phyloP scores from a whole-genome alignment of 1,140 invertebrate genomes.

The Panagrolaimus sp. region DNA sequence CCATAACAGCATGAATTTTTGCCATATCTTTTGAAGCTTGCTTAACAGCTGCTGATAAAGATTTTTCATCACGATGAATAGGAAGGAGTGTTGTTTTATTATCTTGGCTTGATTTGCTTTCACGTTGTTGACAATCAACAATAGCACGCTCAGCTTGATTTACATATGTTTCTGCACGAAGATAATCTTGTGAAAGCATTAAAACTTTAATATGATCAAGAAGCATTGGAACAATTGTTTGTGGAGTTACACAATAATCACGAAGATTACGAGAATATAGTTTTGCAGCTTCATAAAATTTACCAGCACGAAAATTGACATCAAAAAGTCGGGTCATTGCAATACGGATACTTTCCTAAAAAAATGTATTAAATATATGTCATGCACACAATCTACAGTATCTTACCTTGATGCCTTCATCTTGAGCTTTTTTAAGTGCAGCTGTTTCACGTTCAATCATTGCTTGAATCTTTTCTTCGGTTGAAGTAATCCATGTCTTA shows the following conservation, averaged over 20 bases:
- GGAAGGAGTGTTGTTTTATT: too few relatives aligned
- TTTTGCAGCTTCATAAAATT: slow-evolving; percentile 92
- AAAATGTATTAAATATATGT: slow-evolving; percentile 8
- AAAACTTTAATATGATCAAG: slow-evolving; percentile 93
- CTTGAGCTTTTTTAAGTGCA: slow-evolving; percentile 79
- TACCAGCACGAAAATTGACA: slow-evolving; percentile 92
- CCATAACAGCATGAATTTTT: slow-evolving; percentile 85
- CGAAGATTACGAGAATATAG: slow-evolving; percentile 84
- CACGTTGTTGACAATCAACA: not conserved
- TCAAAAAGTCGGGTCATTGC: slow-evolving; percentile 95
- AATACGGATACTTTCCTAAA: slow-evolving; percentile 64
- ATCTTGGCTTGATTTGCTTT: slow-evolving; percentile 39
- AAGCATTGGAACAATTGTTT: slow-evolving; percentile 96
- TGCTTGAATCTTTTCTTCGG: slow-evolving; percentile 29
- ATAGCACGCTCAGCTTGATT: slow-evolving; percentile 28
- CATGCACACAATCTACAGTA: too few relatives aligned
- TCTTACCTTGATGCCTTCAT: slow-evolving; percentile 75
- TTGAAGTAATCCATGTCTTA: slow-evolving; percentile 36
- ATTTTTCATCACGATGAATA: not conserved
- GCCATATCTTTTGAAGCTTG: slow-evolving; percentile 61
- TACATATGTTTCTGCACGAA: slow-evolving; percentile 29
- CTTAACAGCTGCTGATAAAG: slow-evolving; percentile 58
- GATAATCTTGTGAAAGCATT: not conserved
- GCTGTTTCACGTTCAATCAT: slow-evolving; percentile 60
- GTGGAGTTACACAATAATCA: slow-evolving; percentile 96